Percentiles rank a stretch among this genome's conserved stretches.
Conservation (phyloP, 1,140 invertebrate genomes). For the Periplaneta americana region DNA sequence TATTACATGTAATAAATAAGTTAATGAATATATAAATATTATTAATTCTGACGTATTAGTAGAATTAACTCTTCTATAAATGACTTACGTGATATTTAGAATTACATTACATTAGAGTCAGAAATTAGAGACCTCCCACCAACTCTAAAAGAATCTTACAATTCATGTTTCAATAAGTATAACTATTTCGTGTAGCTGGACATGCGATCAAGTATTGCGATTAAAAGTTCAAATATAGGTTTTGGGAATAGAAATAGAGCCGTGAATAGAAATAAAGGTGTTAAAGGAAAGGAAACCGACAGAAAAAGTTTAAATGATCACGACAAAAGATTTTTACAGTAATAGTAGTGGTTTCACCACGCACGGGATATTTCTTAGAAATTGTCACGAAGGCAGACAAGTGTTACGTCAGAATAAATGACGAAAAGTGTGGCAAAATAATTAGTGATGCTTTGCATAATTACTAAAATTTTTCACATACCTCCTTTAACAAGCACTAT, state of each 20-base stretch:
- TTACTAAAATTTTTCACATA: too few relatives aligned
- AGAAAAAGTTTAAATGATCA: background rate
- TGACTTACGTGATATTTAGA: too few relatives aligned
- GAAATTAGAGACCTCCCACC: too few relatives aligned
- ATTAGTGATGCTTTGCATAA: background rate
- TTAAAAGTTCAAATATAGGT: background rate
- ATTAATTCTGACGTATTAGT: too few relatives aligned
- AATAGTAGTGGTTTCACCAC: background rate
- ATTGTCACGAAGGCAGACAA: background rate
- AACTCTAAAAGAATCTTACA: too few relatives aligned
- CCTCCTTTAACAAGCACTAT: too few relatives aligned
- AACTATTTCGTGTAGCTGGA: background rate
- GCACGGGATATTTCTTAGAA: background rate
- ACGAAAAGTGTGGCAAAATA: background rate
- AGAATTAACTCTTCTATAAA: too few relatives aligned
- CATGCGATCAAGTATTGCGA: background rate
- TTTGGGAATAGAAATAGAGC: background rate
- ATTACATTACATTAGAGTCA: too few relatives aligned
- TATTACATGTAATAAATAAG: too few relatives aligned
- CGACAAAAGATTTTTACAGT: background rate
- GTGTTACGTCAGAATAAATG: background rate
- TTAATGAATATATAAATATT: too few relatives aligned
- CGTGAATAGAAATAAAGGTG: background rate
- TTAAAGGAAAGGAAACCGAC: background rate
- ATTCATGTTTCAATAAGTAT: too few relatives aligned